Evolutionary conservation across 1,140 invertebrate species (phyloP).

Genomic region (Orius insidiosus): DNA sequence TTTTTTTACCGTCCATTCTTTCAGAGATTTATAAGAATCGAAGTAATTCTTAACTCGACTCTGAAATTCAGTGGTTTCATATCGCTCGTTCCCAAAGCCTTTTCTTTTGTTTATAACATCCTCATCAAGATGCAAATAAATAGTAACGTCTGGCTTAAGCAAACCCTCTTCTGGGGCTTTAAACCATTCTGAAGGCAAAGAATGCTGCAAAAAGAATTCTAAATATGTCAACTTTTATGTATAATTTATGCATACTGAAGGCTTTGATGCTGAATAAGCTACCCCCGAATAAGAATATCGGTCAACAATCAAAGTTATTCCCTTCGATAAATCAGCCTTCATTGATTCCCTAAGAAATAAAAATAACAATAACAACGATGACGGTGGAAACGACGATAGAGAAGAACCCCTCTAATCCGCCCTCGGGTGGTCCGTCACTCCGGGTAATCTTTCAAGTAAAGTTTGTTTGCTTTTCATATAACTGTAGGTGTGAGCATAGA

Average conservation of each 20-base stretch:
- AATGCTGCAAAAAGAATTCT: conserved; percentile 25
- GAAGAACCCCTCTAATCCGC: too few species aligned
- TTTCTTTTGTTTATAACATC: conserved; percentile 39
- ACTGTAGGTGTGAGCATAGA: too few species aligned
- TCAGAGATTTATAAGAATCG: conserved; percentile 39
- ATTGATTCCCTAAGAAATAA: conserved; percentile 37
- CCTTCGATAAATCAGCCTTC: conserved; percentile 41
- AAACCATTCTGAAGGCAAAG: conserved; percentile 65
- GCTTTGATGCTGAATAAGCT: conserved; percentile 66
- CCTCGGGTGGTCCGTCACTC: background rate
- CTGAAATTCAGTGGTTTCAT: conserved; percentile 64
- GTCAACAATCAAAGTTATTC: conserved; percentile 70
- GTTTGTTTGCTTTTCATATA: too few species aligned
- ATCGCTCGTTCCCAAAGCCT: conserved; percentile 74
- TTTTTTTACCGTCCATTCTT: conserved; percentile 35
- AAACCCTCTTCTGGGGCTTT: conserved; percentile 65
- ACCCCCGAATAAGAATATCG: conserved; percentile 81
- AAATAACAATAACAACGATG: conserved; percentile 1
- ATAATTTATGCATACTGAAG: conserved; percentile 16
- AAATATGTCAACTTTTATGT: background rate
- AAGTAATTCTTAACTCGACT: conserved; percentile 51
- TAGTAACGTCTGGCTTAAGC: conserved; percentile 69
- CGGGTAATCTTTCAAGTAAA: too few species aligned
- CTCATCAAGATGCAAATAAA: conserved; percentile 50
- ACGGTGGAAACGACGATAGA: too few species aligned